Evolutionary conservation across 2,888 invertebrate species (phyloP).

Genomic region (Suillia variegata): DNA sequence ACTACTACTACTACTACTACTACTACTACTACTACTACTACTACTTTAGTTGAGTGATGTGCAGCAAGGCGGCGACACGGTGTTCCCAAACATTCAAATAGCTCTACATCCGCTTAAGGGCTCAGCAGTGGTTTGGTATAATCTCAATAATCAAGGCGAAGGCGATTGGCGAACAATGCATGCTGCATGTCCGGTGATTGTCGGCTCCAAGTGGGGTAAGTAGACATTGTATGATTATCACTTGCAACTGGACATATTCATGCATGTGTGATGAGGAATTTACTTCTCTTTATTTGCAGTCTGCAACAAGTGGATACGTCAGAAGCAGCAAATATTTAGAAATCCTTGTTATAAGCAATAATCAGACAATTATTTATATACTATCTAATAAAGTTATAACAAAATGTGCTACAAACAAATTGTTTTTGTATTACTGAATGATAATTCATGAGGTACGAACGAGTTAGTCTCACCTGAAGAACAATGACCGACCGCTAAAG

Average conservation of each 20-base stretch:
- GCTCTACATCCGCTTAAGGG: constrained; percentile 85
- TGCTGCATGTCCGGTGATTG: constrained; percentile 53
- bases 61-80: constrained; percentile 95
- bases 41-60: constrained; percentile 87
- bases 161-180: constrained; percentile 43
- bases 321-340: constrained; percentile 78
- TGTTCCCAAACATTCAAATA: constrained; percentile 85
- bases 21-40: no score
- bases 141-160: constrained; percentile 41
- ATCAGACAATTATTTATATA: background rate
- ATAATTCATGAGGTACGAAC: no score
- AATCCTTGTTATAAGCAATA: constrained; percentile 62
- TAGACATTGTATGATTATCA: background rate
- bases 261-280: background rate
- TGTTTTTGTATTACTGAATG: no score
- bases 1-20: no score
- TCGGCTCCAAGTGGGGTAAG: constrained; percentile 56
- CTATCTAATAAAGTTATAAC: no score
- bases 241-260: background rate
- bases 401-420: no score
- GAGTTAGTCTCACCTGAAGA: no score
- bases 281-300: constrained; percentile 61
- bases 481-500: no score
- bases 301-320: constrained; percentile 89
- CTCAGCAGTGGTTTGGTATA: constrained; percentile 58